Evolutionary conservation across 2,797 vertebrate genomes (phyloP), one percentile per base, ranked within the genome.

Genomic region (Brotula barbata): DNA sequence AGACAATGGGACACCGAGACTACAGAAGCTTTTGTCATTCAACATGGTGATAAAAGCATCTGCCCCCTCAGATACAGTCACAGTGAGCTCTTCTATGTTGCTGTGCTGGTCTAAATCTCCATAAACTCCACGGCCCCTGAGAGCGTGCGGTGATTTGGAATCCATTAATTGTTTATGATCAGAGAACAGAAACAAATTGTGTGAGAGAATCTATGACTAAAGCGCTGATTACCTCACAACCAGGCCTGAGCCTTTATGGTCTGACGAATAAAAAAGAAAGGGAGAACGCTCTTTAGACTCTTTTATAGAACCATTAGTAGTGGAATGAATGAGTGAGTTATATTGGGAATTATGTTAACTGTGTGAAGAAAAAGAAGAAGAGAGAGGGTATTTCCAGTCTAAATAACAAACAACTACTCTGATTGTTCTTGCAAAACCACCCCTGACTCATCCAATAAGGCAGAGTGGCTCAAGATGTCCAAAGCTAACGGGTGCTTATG

Each of bases 1-100:
- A 48, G 48, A 83, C 79, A 88, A 85, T 60, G n/a, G 47, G 53
- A 68, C 41, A 64, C 53, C 52, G 58, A 23, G 58, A 13, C 52
- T 45, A 20, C 22, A 44, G 62, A 60, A 51, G 47, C 74, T 54
- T 81, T 83, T 82, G 74, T 80, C 63, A n/a, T n/a, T n/a, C 25
- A 19, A 7, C 17, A 40, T 52, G 33, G 6, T 20, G 17, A 42
- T 66, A 25, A 51, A 64, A 65, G 25, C 33, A 43, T 48, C 23
- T 23, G 5, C 34, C 9, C 14, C 20, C 17, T 36, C 14, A 28
- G 20, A 46, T 25, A 23, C 13, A 3, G 37, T 15, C 2, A 5
- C 15, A 33, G 16, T 28, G 14, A 33, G 12, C 19, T 44, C 14
- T 12, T 36, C 34, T 12, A 36, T 12, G 44, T 16, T 33, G 44